These are phyloP conservation scores for Vanessa tameamea DNA, from an alignment of 1,140 invertebrate species.

Conservation along the genomic window DNA sequence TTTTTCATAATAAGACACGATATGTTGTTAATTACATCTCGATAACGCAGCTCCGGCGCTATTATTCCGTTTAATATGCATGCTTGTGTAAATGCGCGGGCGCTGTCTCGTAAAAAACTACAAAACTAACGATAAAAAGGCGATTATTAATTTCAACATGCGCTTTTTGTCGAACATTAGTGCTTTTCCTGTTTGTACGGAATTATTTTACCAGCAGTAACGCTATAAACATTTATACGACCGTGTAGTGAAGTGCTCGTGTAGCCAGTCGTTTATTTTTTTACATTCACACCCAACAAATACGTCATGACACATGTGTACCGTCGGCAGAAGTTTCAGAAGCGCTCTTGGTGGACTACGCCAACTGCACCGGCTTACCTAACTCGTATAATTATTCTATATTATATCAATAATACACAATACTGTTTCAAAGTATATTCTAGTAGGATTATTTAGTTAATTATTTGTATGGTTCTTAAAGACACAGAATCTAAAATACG, in stretches of 20 bases:
- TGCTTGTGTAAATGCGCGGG: conserved; percentile 28
- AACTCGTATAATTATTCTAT: no score
- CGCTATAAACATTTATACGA: conserved; percentile 14
- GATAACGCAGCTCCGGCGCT: neutral
- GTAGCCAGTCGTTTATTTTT: neutral
- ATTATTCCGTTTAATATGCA: conserved; percentile 26
- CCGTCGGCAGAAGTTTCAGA: neutral
- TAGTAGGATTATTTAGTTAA: no score
- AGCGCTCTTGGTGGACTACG: neutral
- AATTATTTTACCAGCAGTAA: conserved; percentile 6
- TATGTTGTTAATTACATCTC: conserved; percentile 4
- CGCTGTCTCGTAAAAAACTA: conserved; percentile 11
- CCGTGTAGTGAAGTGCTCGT: conserved; percentile 1
- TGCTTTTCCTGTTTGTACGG: conserved; percentile 3
- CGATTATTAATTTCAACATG: conserved; percentile 14
- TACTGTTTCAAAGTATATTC: no score
- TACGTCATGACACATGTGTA: no score
- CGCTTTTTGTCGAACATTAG: conserved; percentile 9
- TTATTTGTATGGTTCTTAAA: no score
- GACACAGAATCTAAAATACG: no score
- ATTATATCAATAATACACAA: no score
- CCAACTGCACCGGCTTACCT: no score
- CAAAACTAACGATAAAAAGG: conserved; percentile 3
- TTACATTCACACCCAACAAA: neutral
- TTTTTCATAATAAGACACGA: conserved; percentile 26